Conservation (phyloP, 2,888 invertebrate genomes). For the Scaptomyza cyrtandrae region DNA sequence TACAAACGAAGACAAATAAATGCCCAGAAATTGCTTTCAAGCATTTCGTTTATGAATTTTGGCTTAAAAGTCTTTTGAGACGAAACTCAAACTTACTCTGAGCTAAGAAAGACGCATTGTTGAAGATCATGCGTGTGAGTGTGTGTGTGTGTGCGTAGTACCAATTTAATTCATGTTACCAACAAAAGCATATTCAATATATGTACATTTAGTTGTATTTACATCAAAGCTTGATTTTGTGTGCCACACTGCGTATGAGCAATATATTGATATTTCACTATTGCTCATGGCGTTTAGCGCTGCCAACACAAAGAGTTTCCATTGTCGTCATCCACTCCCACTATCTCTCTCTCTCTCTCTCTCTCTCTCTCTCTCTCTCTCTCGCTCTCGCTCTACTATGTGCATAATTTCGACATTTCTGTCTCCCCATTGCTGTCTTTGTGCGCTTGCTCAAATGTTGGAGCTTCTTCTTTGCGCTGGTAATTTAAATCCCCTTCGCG, state of each 20-base stretch:
- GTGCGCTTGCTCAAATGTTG: conserved; percentile 70
- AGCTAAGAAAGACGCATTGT: conserved; percentile 47
- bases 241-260: conserved; percentile 64
- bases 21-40: conserved; percentile 22
- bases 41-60: conserved; percentile 38
- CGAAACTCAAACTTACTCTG: conserved; percentile 10
- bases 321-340: conserved; percentile 14
- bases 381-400: not conserved
- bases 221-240: conserved; percentile 48
- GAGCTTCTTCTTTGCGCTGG: conserved; percentile 55
- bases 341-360: not conserved
- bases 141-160: conserved; percentile 9
- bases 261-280: conserved; percentile 62
- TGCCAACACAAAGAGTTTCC: conserved; percentile 42
- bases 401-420: not conserved
- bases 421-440: conserved; percentile 1
- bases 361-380: conserved; percentile 4
- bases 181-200: conserved; percentile 49
- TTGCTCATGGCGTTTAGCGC: conserved; percentile 69
- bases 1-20: conserved; percentile 20
- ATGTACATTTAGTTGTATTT: conserved; percentile 1
- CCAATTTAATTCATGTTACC: conserved; percentile 56
- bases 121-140: conserved; percentile 4
- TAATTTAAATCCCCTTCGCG: conserved; percentile 74
- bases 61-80: conserved; percentile 8